Conservation (phyloP, 2,113 vertebrate genomes). For the Tragulus kanchil region DNA sequence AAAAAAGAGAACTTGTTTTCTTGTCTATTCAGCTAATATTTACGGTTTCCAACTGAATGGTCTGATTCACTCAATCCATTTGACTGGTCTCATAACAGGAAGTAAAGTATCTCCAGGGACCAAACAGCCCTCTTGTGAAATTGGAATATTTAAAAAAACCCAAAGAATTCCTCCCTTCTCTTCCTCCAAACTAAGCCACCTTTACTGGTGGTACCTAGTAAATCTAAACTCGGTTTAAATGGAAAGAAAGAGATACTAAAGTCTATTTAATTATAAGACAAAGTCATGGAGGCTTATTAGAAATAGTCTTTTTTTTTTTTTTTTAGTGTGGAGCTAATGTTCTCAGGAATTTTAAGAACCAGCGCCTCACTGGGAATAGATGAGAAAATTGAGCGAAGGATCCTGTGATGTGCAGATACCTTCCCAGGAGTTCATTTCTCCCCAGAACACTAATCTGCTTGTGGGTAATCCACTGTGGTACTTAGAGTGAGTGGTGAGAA, state of each 20-base stretch:
- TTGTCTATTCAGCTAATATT: not conserved
- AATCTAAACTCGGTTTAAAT: not conserved
- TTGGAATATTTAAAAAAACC: not conserved
- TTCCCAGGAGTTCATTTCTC: not conserved
- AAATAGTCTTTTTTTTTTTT: not conserved
- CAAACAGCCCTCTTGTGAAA: not conserved
- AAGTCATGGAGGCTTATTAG: not conserved
- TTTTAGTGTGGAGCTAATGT: not conserved
- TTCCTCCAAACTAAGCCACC: not conserved
- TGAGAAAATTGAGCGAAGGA: not conserved
- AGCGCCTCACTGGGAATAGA: not conserved
- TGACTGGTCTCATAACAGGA: constrained; percentile 71
- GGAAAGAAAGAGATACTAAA: not conserved
- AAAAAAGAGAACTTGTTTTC: not conserved
- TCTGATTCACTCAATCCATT: constrained; percentile 46
- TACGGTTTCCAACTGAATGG: constrained; percentile 28
- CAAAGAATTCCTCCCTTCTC: not conserved
- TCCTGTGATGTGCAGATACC: not conserved
- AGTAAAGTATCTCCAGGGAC: constrained; percentile 32
- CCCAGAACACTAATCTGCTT: not conserved
- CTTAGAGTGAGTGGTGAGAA: not conserved
- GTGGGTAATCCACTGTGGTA: not conserved
- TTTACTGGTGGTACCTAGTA: not conserved
- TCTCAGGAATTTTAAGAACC: not conserved
- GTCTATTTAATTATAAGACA: not conserved